A percentile compares a stretch with the other conserved stretches of the same genome.
Evolutionary conservation across 2,888 invertebrate species (phyloP).

Genomic region (Hypolimnas misippus): DNA sequence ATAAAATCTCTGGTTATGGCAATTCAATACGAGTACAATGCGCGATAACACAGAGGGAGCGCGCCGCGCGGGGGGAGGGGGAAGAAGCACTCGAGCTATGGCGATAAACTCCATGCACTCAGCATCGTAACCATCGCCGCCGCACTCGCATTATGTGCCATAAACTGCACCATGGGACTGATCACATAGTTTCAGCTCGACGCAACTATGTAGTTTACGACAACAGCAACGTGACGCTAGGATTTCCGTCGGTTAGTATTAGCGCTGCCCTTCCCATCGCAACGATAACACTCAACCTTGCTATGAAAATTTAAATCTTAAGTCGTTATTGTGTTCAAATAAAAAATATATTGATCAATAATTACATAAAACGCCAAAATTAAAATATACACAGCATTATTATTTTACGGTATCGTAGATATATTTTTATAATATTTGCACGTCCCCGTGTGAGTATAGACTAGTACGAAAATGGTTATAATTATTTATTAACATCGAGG

Average conservation of each 20-base stretch:
- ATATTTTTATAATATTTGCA: too few relatives aligned
- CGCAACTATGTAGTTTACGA: slow-evolving; percentile 24
- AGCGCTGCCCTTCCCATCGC: neutral
- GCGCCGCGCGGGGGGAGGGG: neutral
- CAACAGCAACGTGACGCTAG: slow-evolving; percentile 12
- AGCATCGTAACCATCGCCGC: slow-evolving; percentile 22
- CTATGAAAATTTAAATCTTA: too few relatives aligned
- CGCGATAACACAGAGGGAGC: slow-evolving; percentile 24
- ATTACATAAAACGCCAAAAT: too few relatives aligned
- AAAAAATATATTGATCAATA: too few relatives aligned
- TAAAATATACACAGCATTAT: too few relatives aligned
- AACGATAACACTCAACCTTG: neutral
- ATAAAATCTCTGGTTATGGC: slow-evolving; percentile 37
- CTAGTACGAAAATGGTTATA: neutral
- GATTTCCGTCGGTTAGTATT: neutral
- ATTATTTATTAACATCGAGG: neutral
- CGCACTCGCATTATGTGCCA: slow-evolving; percentile 23
- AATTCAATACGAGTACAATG: slow-evolving; percentile 35
- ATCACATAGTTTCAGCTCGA: slow-evolving; percentile 16
- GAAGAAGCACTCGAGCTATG: slow-evolving; percentile 19
- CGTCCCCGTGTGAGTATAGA: neutral
- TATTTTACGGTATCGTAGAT: too few relatives aligned
- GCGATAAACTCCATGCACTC: slow-evolving; percentile 25
- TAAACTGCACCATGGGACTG: slow-evolving; percentile 24
- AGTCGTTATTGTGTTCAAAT: too few relatives aligned